Base-by-base conservation (phyloP, 2,888 invertebrate genomes). In the Galerucella pusilla region DNA sequence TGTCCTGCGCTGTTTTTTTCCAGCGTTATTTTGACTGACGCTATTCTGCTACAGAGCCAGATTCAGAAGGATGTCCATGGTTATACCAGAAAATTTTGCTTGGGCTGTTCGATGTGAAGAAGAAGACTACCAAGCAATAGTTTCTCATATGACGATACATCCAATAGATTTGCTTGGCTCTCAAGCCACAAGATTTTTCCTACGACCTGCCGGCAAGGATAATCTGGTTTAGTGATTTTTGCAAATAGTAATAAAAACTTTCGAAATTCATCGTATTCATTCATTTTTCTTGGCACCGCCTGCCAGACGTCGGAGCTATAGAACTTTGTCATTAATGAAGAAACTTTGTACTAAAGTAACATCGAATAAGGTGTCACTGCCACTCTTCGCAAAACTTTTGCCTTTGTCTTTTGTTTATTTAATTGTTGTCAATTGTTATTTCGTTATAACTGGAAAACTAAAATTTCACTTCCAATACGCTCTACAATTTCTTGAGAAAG, bases 341-440 rank as follows among this genome's bases (percentile, higher is more conserved):
- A 16, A 57, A 57, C 20, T 57, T 16, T 16, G 16, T 54, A 16
- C n/a, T 54, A 3, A 10, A 20, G 20, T 57, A n/a, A 10, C 2
- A 57, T 57, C 57, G 57, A 57, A n/a, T 64, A 64, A 64, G 45
- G 16, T 64, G 42, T 45, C 45, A 64, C 11, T 45, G 10, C n/a
- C 10, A 64, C 28, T 42, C 45, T 45, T 1, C 2, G 2, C 14
- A 45, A 46, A 64, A 64, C 45, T 20, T 61, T 20, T 20, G 20
- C 20, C 46, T 42, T 11, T n/a, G n/a, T 42, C 64, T 11, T 42
- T 45, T 45, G 42, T 64, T 45, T 64, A 64, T 64, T 45, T 64
- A 64, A 64, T 64, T 64, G 64, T 42, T 46, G 35, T 64, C 64
- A 12, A 64, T 64, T 45, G 64, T 45, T 64, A 45, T 64, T 64